phyloP scores from a whole-genome alignment of 2,113 vertebrate genomes.

The Indri indri region DNA sequence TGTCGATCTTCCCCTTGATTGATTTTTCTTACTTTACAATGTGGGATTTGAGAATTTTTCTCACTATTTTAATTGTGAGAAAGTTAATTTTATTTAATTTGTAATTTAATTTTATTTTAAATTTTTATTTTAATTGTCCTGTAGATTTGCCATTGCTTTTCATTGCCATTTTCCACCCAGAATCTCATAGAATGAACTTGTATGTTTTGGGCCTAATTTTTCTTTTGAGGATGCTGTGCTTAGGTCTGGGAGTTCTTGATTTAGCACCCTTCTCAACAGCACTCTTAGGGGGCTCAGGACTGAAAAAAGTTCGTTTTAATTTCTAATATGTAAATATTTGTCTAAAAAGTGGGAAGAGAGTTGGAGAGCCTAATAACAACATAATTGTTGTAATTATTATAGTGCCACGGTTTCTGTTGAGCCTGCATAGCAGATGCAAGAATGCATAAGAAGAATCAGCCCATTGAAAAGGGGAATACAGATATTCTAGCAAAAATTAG shows the following conservation, averaged over 20 bases:
- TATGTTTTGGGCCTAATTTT: not conserved
- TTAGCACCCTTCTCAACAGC: not conserved
- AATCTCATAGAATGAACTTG: not conserved
- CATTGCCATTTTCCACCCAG: not conserved
- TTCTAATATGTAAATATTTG: not conserved
- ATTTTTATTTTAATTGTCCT: not conserved
- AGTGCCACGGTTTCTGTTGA: not conserved
- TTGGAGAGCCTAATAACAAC: not conserved
- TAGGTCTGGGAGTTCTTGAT: not conserved
- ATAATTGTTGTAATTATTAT: not conserved
- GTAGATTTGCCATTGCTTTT: not conserved
- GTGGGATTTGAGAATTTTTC: not conserved
- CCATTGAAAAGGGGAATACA: not conserved
- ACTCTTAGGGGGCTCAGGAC: not conserved
- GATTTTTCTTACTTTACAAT: conserved; percentile 8
- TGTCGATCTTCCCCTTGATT: not conserved
- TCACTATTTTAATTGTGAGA: not conserved
- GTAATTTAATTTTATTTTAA: too few species aligned
- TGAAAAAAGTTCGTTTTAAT: not conserved
- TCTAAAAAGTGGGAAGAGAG: not conserved
- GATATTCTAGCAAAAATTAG: not conserved
- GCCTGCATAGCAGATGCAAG: not conserved
- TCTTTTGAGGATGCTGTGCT: not conserved
- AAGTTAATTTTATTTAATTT: too few species aligned
- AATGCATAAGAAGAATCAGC: not conserved